Base-by-base conservation (phyloP, 1,140 invertebrate genomes). In the Leptinotarsa texana region DNA sequence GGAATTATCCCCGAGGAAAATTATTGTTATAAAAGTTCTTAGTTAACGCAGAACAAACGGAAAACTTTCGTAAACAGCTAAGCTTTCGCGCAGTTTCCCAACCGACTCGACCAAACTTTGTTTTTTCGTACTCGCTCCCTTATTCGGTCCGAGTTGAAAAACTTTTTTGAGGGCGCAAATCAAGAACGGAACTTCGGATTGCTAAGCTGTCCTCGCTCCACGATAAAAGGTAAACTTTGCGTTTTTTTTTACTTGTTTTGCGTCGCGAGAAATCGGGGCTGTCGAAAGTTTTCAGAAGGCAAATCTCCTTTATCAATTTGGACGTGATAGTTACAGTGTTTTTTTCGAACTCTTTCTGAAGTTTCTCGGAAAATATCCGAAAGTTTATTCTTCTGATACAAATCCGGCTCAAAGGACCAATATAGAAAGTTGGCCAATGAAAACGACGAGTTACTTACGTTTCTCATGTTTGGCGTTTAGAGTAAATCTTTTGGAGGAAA, bases 11-110 rank as follows among this genome's bases (percentile, higher is more conserved):
- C 51, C 15, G 4, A 57, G 51, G 51, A 57, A 57, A 57, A 57
- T 57, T 57, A 57, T 57, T 57, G 51, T 1, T 57, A 57, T 57
- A 57, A 57, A 57, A 57, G 51, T 57, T 57, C 51, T 15, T 18
- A 57, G 51, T 15, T 18, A 15, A 17, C 51, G 51, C 51, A 57
- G 51, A 57, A 57, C 51, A 57, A 57, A 6, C 51, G 51, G 51
- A 57, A 57, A 57, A 57, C 15, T 57, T 57, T 57, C n/a, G n/a
- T 57, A n/a, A 57, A 57, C 51, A 57, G 51, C 51, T n/a, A 57
- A 57, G 51, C 51, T 57, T 57, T 57, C 4, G 51, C 51, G 51
- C 51, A 57, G 15, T 57, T 57, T 57, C n/a, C 13, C n/a, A 57
- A 15, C 51, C 51, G n/a, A n/a, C 51, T 57, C 51, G 17, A 57